Evolutionary conservation across 2,113 vertebrate species (phyloP).

Genomic region (Phyllopteryx taeniolatus): DNA sequence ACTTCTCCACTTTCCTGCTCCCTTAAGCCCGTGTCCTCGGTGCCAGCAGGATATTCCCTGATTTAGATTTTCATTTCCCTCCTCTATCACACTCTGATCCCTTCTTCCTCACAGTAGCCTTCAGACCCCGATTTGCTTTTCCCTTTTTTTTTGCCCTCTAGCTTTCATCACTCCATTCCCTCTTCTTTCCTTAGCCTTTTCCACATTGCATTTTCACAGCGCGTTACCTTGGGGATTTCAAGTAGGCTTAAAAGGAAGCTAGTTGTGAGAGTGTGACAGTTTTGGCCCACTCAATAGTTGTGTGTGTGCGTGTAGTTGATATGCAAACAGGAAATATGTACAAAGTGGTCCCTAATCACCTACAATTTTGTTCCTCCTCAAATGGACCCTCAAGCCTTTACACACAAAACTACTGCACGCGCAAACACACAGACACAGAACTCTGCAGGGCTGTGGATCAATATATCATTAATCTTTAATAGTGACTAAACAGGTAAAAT

Average conservation of each 20-base stretch:
- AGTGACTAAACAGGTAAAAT: slow-evolving; percentile 69
- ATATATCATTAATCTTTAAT: slow-evolving; percentile 77
- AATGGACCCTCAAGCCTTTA: slow-evolving; percentile 39
- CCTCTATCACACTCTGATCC: slow-evolving; percentile 67
- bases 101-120: slow-evolving; percentile 62
- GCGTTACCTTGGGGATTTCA: slow-evolving; percentile 69
- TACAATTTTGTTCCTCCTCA: slow-evolving; percentile 44
- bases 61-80: slow-evolving; percentile 75
- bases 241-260: slow-evolving; percentile 69
- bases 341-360: slow-evolving; percentile 49
- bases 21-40: slow-evolving; percentile 54
- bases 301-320: slow-evolving; percentile 28
- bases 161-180: slow-evolving; percentile 67
- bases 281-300: slow-evolving; percentile 46
- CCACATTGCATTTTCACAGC: slow-evolving; percentile 70
- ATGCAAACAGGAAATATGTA: slow-evolving; percentile 44
- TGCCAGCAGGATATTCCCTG: slow-evolving; percentile 71
- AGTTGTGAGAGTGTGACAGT: slow-evolving; percentile 41
- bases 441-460: slow-evolving; percentile 61
- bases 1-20: slow-evolving; percentile 52
- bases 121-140: slow-evolving; percentile 53
- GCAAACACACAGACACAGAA: slow-evolving; percentile 14
- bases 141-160: slow-evolving; percentile 46
- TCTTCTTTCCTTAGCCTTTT: slow-evolving; percentile 64
- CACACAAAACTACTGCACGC: slow-evolving; percentile 17